Evolutionary conservation across 1,140 invertebrate genomes (phyloP).

Genomic region (Bradysia coprophila): DNA sequence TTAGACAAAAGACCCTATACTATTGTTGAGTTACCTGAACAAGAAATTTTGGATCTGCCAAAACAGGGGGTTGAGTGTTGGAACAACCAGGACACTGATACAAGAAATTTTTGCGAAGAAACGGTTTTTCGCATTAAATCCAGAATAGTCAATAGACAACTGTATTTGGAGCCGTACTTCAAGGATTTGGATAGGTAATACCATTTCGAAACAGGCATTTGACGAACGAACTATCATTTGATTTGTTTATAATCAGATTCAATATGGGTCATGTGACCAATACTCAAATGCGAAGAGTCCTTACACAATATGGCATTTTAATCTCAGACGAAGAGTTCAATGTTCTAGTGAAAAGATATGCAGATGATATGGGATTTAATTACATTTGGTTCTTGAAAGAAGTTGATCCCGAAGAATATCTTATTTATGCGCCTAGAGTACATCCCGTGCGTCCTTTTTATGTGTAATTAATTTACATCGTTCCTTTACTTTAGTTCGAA

Average conservation of each 20-base stretch:
- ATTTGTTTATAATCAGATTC: too few relatives aligned
- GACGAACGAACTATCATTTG: background rate
- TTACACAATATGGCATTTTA: conserved; percentile 38
- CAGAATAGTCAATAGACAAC: conserved; percentile 26
- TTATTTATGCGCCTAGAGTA: conserved; percentile 17
- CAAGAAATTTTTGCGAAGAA: conserved; percentile 31
- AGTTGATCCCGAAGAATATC: conserved; percentile 21
- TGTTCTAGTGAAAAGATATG: conserved; percentile 41
- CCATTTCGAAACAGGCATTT: conserved; percentile 6
- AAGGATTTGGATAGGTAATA: conserved; percentile 41
- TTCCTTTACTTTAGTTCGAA: too few relatives aligned
- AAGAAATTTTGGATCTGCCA: conserved; percentile 25
- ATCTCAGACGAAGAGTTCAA: conserved; percentile 38
- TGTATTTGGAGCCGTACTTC: conserved; percentile 41
- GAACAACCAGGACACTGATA: conserved; percentile 19
- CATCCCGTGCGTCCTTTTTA: background rate
- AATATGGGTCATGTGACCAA: conserved; percentile 48
- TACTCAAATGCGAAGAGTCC: conserved; percentile 40
- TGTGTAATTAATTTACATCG: background rate
- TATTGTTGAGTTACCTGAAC: conserved; percentile 22
- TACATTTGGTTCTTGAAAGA: conserved; percentile 44
- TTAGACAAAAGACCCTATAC: conserved; percentile 39
- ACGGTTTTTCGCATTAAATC: conserved; percentile 28
- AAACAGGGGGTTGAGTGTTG: conserved; percentile 27
- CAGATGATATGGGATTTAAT: conserved; percentile 47